Evolutionary conservation across 2,113 vertebrate genomes (phyloP), one percentile per base, ranked within the genome.

Genomic region (Gasterosteus nipponicus): DNA sequence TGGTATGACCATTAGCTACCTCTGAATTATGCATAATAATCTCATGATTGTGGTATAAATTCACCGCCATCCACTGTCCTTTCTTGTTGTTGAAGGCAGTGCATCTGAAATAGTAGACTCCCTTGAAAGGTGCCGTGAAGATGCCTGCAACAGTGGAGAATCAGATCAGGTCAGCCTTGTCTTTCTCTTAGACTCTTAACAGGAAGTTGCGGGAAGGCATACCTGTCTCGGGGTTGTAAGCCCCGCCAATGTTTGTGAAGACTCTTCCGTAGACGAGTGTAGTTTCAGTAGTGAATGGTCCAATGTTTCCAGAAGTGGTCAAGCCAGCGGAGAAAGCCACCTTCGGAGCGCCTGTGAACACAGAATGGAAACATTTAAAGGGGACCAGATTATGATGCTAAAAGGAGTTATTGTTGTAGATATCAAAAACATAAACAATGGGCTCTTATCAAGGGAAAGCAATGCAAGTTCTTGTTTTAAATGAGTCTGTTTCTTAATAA

Each of bases 41-140:
- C 26, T 69, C 8, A 56, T 15, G 29, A n/a, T 41, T 12, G 12
- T 8, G 66, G 11, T 59, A 59, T 16, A 70, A 26, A 71, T 71
- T 60, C 0, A 39, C n/a, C 39, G 67, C 67, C 54, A 46, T 39
- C 61, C n/a, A 41, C 38, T 77, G 39, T 29, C 14, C 2, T 0
- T 5, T 44, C 19, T 19, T 64, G 18, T 58, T 53, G 39, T 66
- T 56, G 11, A 49, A 56, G 18, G 63, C 44, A 60, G 38, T 64
- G 29, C 57, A 68, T 41, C 26, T 73, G 16, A 77, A 65, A n/a
- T 71, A 73, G 49, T 72, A 57, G 29, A 64, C 31, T 54, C 54
- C 42, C 31, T 41, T 60, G 19, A 69, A 54, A 35, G 41, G 26
- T 66, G 31, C 67, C 26, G 46, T 57, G n/a, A 76, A 76, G 56